Percentiles rank a stretch among this genome's conserved stretches.
These are phyloP conservation scores for Chrysomallon squamiferum DNA, from an alignment of 1,140 invertebrate genomes.

Conservation along the genomic window DNA sequence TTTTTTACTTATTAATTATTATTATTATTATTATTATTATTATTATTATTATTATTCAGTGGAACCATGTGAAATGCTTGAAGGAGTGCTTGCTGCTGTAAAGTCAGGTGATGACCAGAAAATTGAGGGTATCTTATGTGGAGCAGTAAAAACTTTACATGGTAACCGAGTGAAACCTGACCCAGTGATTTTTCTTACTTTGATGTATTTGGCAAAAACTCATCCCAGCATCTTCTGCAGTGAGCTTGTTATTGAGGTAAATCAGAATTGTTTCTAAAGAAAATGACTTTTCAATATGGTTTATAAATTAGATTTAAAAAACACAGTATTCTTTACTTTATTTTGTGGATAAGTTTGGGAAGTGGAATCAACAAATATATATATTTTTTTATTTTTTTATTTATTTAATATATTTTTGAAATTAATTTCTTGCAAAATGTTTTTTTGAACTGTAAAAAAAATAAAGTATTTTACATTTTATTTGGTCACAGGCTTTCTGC, in stretches of 20 bases:
- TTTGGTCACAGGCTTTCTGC: conserved; percentile 69
- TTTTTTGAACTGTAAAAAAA: too few relatives aligned
- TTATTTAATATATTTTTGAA: too few relatives aligned
- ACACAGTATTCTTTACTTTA: too few relatives aligned
- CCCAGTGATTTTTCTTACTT: conserved; percentile 75
- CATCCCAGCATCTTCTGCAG: conserved; percentile 76
- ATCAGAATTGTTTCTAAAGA: not conserved
- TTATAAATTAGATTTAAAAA: too few relatives aligned
- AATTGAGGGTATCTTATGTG: conserved; percentile 66
- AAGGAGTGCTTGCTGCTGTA: conserved; percentile 62
- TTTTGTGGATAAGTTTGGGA: too few relatives aligned
- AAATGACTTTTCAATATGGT: not conserved
- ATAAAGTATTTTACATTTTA: too few relatives aligned
- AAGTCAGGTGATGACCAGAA: conserved; percentile 64
- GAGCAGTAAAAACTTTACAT: conserved; percentile 66
- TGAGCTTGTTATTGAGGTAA: conserved; percentile 78
- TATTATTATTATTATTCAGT: conserved; percentile 40
- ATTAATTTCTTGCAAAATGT: too few relatives aligned
- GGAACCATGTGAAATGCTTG: conserved; percentile 60
- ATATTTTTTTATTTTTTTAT: too few relatives aligned
- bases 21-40: too few relatives aligned
- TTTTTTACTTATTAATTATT: too few relatives aligned
- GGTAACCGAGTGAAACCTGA: conserved; percentile 76
- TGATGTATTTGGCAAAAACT: conserved; percentile 85
- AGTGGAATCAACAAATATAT: too few relatives aligned